Percentiles rank a stretch among this genome's conserved stretches.
These are phyloP conservation scores for Gymnoscelis rufifasciata DNA, from an alignment of 2,888 invertebrate species.

Conservation along the genomic window DNA sequence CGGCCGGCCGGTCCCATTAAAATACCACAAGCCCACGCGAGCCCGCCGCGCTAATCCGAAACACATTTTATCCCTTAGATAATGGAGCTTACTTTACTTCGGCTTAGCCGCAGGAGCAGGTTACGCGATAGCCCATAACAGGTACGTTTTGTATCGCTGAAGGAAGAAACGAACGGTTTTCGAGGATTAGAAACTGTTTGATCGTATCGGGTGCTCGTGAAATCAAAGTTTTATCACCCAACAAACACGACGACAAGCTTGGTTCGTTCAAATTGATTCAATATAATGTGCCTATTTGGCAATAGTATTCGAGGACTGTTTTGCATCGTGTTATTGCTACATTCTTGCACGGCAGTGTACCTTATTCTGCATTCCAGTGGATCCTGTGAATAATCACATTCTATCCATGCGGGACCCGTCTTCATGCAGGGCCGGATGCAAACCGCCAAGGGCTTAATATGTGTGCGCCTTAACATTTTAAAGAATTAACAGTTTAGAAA, in stretches of 20 bases:
- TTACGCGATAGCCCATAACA: slow-evolving; percentile 37
- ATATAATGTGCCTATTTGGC: not conserved
- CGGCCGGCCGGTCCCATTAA: slow-evolving; percentile 49
- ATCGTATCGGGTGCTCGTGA: slow-evolving; percentile 14
- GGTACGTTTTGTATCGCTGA: slow-evolving; percentile 35
- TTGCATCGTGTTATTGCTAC: slow-evolving; percentile 6
- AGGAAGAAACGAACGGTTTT: slow-evolving; percentile 32
- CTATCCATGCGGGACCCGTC: slow-evolving; percentile 7
- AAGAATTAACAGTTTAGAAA: no score
- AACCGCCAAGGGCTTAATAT: not conserved
- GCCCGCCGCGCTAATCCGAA: slow-evolving; percentile 31
- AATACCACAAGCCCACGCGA: slow-evolving; percentile 52
- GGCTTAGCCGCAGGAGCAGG: slow-evolving; percentile 24
- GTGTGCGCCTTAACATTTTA: no score
- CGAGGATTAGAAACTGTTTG: slow-evolving; percentile 22
- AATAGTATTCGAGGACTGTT: slow-evolving; percentile 2
- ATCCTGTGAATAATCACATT: slow-evolving; percentile 12
- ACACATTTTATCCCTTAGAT: slow-evolving; percentile 34
- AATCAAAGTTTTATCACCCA: not conserved
- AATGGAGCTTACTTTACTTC: slow-evolving; percentile 29
- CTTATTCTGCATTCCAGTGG: slow-evolving; percentile 6
- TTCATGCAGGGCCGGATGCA: not conserved
- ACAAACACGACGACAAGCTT: no score
- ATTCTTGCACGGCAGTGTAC: slow-evolving; percentile 11
- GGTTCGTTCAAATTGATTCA: not conserved